phyloP scores from a whole-genome alignment of 2,797 vertebrate species.

The Heteromormyrus szaboi region DNA sequence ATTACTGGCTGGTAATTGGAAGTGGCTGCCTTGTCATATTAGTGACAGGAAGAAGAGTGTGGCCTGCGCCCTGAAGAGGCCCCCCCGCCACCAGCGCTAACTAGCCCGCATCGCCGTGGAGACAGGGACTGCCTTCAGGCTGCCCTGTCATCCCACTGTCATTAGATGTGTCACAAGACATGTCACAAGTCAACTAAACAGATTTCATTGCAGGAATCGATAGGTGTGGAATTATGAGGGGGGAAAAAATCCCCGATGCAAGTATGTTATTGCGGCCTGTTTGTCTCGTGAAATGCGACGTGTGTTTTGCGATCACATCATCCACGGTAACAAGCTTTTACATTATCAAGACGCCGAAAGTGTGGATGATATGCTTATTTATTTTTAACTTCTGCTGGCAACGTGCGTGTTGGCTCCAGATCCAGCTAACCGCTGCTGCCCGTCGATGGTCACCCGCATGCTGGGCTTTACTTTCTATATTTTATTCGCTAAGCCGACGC shows the following conservation, averaged over 20 bases:
- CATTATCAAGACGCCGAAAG: background rate
- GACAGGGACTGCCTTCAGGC: background rate
- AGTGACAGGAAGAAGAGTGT: slow-evolving; percentile 11
- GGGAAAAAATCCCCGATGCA: background rate
- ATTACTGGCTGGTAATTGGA: slow-evolving; percentile 22
- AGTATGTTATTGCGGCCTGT: background rate
- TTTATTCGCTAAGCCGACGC: background rate
- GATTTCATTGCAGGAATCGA: slow-evolving; percentile 15
- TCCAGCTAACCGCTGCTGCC: background rate
- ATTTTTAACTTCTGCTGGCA: slow-evolving; percentile 5
- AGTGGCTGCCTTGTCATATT: slow-evolving; percentile 18
- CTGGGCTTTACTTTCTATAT: background rate
- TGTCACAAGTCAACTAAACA: slow-evolving; percentile 16
- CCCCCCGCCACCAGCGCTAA: background rate
- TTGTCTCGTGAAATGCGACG: background rate
- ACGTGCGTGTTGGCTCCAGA: background rate
- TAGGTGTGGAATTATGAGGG: background rate
- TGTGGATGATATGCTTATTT: slow-evolving; percentile 2
- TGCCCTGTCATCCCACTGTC: background rate
- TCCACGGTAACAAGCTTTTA: background rate
- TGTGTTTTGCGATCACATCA: background rate
- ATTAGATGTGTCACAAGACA: background rate
- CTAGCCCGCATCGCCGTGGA: background rate
- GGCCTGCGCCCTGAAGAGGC: background rate
- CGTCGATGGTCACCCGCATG: background rate